A percentile compares a stretch with the other conserved stretches of the same genome.
Evolutionary conservation across 1,140 invertebrate genomes (phyloP).

Genomic region (Bombus pascuorum): DNA sequence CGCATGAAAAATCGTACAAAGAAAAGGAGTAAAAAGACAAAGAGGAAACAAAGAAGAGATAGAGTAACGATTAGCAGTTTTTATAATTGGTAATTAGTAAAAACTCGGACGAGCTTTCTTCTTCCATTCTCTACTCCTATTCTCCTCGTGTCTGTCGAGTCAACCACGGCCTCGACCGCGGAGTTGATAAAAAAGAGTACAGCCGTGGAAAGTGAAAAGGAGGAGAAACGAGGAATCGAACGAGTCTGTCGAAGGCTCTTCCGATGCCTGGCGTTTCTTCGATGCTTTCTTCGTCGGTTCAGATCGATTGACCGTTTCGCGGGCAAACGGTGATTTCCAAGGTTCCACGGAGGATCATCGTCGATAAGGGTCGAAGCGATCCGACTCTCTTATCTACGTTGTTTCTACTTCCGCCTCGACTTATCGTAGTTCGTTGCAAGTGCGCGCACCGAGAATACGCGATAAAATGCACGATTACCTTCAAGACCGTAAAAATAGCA

Average conservation of each 20-base stretch:
- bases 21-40: no score
- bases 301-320: not conserved
- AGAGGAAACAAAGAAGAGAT: no score
- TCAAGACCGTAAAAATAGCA: not conserved
- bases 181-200: not conserved
- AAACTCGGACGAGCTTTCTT: not conserved
- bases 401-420: conserved; percentile 13
- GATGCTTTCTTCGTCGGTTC: no score
- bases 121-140: not conserved
- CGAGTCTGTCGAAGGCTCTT: not conserved
- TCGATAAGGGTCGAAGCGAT: conserved; percentile 11
- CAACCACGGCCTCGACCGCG: fast-evolving
- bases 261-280: not conserved
- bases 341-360: not conserved
- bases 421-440: not conserved
- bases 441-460: not conserved
- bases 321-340: not conserved
- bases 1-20: no score
- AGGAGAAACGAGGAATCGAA: not conserved
- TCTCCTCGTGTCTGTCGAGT: not conserved
- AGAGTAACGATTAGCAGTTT: no score
- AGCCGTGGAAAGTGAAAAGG: not conserved
- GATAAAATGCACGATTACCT: not conserved
- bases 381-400: not conserved
- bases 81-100: no score